Conservation (phyloP, 92 coral and sea anemone species). For the Epizoanthus scotinus region DNA sequence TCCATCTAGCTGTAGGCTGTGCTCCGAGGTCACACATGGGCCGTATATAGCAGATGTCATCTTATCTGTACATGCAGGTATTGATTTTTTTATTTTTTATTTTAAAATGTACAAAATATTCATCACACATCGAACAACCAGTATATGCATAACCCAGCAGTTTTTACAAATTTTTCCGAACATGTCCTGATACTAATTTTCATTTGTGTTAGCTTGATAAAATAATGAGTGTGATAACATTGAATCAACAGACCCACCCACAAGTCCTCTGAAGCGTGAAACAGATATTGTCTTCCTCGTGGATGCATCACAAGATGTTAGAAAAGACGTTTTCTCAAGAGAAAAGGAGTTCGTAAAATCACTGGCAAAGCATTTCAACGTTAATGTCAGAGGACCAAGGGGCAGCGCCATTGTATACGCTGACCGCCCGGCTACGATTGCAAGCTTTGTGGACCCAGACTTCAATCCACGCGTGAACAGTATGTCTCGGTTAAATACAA, state of each 20-base stretch:
- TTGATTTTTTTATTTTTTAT: too few species aligned
- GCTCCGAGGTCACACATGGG: too few species aligned
- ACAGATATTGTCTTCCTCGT: conserved; percentile 80
- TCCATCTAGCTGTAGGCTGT: too few species aligned
- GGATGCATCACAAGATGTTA: conserved; percentile 83
- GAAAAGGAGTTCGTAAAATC: conserved; percentile 69
- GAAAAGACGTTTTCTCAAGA: conserved; percentile 37
- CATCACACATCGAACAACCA: too few species aligned
- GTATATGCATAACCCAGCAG: too few species aligned
- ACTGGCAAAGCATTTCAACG: conserved; percentile 60
- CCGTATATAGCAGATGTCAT: too few species aligned
- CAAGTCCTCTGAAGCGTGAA: conserved; percentile 26
- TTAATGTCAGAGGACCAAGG: conserved; percentile 65
- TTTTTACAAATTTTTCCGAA: too few species aligned
- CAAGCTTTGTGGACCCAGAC: conserved; percentile 56
- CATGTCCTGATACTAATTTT: neutral
- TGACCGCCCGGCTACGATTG: conserved; percentile 44
- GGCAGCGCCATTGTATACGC: conserved; percentile 76
- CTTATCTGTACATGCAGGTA: too few species aligned
- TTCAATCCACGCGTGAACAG: conserved; percentile 54
- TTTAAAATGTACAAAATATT: too few species aligned
- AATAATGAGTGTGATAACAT: neutral
- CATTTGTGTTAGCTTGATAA: neutral
- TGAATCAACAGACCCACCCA: conserved; percentile 15
- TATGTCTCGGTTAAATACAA: conserved; percentile 63